Conservation (phyloP, 2,888 invertebrate genomes). For the Gnatocerus cornutus region DNA sequence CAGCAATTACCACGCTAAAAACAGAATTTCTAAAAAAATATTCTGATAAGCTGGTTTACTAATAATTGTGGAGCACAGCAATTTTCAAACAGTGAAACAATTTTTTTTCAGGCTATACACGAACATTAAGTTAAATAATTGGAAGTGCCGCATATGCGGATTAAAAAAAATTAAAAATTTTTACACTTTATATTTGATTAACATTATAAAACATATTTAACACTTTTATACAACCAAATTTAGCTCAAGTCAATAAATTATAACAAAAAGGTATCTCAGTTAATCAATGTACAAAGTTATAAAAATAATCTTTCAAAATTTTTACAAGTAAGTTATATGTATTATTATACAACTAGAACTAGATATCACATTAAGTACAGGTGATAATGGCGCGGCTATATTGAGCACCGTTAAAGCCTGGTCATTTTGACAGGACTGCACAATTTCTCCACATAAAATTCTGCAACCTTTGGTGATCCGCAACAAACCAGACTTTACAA, state of each 20-base stretch:
- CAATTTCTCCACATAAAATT: background rate
- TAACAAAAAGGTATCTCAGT: slow-evolving; percentile 17
- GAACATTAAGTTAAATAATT: too few species aligned
- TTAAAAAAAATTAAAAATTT: slow-evolving; percentile 8
- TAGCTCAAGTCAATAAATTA: slow-evolving; percentile 3
- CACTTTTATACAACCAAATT: background rate
- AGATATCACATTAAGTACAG: slow-evolving; percentile 60
- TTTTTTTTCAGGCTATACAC: too few species aligned
- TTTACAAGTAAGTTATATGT: slow-evolving; percentile 31
- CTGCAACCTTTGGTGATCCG: background rate
- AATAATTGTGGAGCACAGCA: too few species aligned
- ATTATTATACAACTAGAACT: slow-evolving; percentile 43
- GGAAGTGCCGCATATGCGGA: too few species aligned
- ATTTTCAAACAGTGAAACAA: too few species aligned
- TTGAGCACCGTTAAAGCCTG: slow-evolving; percentile 27
- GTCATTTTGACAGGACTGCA: slow-evolving; percentile 6
- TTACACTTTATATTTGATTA: slow-evolving; percentile 40
- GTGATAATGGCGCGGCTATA: slow-evolving; percentile 43
- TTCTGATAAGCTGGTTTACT: too few species aligned
- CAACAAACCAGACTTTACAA: slow-evolving; percentile 15
- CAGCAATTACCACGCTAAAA: too few species aligned
- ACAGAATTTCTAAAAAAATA: too few species aligned
- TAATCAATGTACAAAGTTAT: slow-evolving; percentile 47
- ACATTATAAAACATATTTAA: slow-evolving; percentile 28
- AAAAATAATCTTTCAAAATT: slow-evolving; percentile 40